Base-by-base conservation (phyloP, 2,113 vertebrate genomes). In the Chloebia gouldiae region DNA sequence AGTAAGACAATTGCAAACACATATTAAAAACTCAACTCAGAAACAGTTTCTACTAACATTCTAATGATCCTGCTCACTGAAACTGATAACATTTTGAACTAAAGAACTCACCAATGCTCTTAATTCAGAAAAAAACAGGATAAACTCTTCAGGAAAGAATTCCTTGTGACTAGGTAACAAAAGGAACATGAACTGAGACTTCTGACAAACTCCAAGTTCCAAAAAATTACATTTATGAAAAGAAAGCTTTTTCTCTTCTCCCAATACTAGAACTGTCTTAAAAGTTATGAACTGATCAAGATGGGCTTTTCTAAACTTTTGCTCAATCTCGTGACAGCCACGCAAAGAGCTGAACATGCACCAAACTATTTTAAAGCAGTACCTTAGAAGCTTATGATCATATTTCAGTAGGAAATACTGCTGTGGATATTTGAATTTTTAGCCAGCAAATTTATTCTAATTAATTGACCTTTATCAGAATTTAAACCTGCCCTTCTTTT, bases 291-390 rank as follows among this genome's bases (percentile, higher is more conserved):
- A 59, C 11, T 25, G 4, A 81, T 70, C 45, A 59, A 70, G 18
- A 44, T 7, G 2, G 15, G 28, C 24, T 61, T 61, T 68, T 80
- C 53, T 72, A 37, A 90, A 31, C 37, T 77, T 92, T 9, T 22
- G n/a, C 28, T 68, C 25, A 42, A 28, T n/a, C 66, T 47, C 21
- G 8, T 2, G 6, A n/a, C 19, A 82, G 42, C 40, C 15, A 63
- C 0, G 0, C 13, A 49, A 47, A 63, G 6, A 80, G 18, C 30
- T 47, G 21, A 87, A 82, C 21, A 24, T 1, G 4, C 28, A 45
- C 15, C 44, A 49, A 88, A 39, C 10, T 61, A 39, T 13, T 75
- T 72, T 50, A 40, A 88, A 68, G 53, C 40, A 44, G 6, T 18
- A 90, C 39, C n/a, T 71, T 31, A 56, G 5, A 81, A 40, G 19